A percentile compares a stretch with the other conserved stretches of the same genome.
phyloP scores from a whole-genome alignment of 1,140 invertebrate species.

The Megalopta genalis region DNA sequence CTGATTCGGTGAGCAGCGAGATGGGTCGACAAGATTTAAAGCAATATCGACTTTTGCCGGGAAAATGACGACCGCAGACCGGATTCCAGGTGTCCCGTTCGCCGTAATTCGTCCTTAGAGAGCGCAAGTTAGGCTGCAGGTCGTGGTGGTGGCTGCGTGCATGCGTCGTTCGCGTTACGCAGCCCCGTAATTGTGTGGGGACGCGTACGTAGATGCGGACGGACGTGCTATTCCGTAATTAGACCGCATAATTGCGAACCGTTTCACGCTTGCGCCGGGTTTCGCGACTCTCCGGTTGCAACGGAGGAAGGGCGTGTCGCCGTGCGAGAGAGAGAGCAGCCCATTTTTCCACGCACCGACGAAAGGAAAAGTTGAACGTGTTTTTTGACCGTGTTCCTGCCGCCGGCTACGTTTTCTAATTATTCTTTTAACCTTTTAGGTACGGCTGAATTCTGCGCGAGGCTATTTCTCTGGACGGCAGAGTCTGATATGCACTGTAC shows the following conservation, averaged over 20 bases:
- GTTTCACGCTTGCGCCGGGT: constrained; percentile 23
- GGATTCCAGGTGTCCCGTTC: constrained; percentile 9
- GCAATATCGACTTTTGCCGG: too few relatives aligned
- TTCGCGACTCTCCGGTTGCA: constrained; percentile 3
- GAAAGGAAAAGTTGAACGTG: constrained; percentile 48
- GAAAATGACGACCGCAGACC: not conserved
- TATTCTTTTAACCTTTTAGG: too few relatives aligned
- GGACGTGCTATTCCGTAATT: constrained; percentile 52
- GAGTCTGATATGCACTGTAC: too few relatives aligned
- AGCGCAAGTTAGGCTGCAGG: constrained; percentile 12
- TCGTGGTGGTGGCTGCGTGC: not conserved
- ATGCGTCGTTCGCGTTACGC: not conserved
- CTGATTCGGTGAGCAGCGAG: too few relatives aligned
- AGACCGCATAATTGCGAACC: constrained; percentile 52
- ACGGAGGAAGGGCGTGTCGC: constrained; percentile 44
- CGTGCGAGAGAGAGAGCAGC: too few relatives aligned
- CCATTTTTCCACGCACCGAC: constrained; percentile 24
- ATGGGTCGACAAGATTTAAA: too few relatives aligned
- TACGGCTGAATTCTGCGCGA: too few relatives aligned
- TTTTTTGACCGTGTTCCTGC: not conserved
- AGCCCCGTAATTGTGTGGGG: not conserved
- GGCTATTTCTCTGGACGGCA: too few relatives aligned
- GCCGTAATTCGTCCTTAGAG: constrained; percentile 23
- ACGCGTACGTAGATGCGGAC: not conserved
- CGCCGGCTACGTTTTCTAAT: not conserved